These are phyloP conservation scores for Bombus fervidus DNA, from an alignment of 1,140 invertebrate genomes.

Conservation along the genomic window DNA sequence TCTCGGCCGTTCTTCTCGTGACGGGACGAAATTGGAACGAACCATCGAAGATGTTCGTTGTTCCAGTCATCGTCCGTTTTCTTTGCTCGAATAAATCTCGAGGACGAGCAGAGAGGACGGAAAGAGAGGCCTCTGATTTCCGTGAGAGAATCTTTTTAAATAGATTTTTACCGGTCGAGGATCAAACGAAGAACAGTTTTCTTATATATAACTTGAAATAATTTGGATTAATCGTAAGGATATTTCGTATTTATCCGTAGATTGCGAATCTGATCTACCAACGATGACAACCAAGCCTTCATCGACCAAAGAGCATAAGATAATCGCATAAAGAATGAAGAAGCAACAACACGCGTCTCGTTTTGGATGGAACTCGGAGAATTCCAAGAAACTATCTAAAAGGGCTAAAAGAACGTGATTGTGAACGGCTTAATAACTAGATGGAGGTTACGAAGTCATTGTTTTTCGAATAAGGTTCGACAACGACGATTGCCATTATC, in stretches of 20 bases:
- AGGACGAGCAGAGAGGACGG: background rate
- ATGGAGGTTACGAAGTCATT: slow-evolving; percentile 25
- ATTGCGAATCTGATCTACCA: rapidly evolving
- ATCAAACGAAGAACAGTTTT: background rate
- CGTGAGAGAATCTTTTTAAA: too few species aligned
- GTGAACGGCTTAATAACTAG: slow-evolving; percentile 30
- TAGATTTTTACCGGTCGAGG: too few species aligned
- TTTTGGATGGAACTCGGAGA: background rate
- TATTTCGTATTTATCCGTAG: too few species aligned
- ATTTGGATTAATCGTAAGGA: too few species aligned
- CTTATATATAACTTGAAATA: background rate
- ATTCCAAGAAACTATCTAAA: background rate
- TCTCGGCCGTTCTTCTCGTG: background rate
- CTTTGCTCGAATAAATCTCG: too few species aligned
- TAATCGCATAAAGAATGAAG: too few species aligned
- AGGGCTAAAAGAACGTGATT: slow-evolving; percentile 12
- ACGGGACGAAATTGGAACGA: slow-evolving; percentile 7
- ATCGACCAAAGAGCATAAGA: too few species aligned
- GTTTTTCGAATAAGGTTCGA: slow-evolving; percentile 30
- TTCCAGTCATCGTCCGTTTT: background rate
- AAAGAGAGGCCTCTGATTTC: background rate
- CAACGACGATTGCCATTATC: background rate
- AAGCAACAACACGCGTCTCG: background rate
- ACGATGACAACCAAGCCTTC: too few species aligned
- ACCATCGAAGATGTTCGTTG: background rate